Percentiles rank a stretch among this genome's conserved stretches.
These are phyloP conservation scores for Cinclus cinclus DNA, from an alignment of 2,113 vertebrate species.

Conservation along the genomic window DNA sequence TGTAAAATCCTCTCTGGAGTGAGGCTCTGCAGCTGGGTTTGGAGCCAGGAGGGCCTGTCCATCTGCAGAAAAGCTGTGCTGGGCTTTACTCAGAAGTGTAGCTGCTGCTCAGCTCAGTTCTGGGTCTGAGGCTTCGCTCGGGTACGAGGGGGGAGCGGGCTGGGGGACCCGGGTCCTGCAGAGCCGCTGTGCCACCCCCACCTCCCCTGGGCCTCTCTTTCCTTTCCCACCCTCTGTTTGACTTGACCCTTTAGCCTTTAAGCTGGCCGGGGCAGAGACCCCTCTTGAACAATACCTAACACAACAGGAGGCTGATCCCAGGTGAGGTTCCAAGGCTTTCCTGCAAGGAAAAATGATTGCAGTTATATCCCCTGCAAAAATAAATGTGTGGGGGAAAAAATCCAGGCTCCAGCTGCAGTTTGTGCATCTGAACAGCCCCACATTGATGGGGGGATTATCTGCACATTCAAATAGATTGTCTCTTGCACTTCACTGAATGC, in stretches of 20 bases:
- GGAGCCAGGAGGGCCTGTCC: background rate
- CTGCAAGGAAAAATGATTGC: background rate
- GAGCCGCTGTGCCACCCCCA: background rate
- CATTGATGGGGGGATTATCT: slow-evolving; percentile 13
- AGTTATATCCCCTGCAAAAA: slow-evolving; percentile 20
- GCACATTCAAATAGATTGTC: slow-evolving; percentile 18
- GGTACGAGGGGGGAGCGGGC: background rate
- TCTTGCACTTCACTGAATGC: slow-evolving; percentile 15
- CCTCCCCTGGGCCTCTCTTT: background rate
- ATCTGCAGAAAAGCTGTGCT: background rate
- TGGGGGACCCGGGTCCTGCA: background rate
- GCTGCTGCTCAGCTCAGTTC: background rate
- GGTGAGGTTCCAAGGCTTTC: slow-evolving; percentile 32
- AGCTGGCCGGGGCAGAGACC: background rate
- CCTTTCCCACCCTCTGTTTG: slow-evolving; percentile 26
- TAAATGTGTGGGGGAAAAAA: background rate
- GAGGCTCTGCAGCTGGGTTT: background rate
- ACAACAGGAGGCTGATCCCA: background rate
- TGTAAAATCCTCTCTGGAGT: background rate
- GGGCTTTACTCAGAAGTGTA: background rate
- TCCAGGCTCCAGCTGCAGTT: background rate
- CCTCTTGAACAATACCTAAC: background rate
- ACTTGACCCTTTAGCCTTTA: background rate
- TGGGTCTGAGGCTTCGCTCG: background rate
- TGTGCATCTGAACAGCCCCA: background rate